phyloP scores from a whole-genome alignment of 2,797 vertebrate genomes.

The Sebastes flavidus region DNA sequence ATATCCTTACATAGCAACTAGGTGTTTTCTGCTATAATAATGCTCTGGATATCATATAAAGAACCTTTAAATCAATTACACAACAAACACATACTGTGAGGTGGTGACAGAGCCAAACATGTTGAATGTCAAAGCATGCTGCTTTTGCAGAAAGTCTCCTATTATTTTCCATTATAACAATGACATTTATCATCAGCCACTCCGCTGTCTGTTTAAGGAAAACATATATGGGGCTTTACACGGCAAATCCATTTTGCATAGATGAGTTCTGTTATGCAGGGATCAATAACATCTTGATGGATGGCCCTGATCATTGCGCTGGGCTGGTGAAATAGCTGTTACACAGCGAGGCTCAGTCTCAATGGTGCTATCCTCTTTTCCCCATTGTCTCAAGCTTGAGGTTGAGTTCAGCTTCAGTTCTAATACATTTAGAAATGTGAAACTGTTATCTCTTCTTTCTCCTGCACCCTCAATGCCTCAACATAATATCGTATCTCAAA shows the following conservation, averaged over 20 bases:
- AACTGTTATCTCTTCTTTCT: background rate
- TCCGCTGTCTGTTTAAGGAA: conserved; percentile 22
- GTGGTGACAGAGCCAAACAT: conserved; percentile 1
- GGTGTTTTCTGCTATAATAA: too few relatives aligned
- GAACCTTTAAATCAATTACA: conserved; percentile 6
- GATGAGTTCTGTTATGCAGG: conserved; percentile 26
- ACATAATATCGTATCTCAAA: conserved; percentile 4
- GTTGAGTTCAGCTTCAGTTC: background rate
- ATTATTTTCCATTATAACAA: conserved; percentile 4
- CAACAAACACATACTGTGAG: background rate
- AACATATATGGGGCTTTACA: conserved; percentile 31
- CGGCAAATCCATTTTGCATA: conserved; percentile 40
- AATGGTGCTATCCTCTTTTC: background rate
- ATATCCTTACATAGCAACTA: too few relatives aligned
- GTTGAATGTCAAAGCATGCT: background rate
- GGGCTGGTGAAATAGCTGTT: background rate
- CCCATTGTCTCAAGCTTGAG: conserved; percentile 1
- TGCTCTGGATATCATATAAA: too few relatives aligned
- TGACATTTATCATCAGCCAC: conserved; percentile 37
- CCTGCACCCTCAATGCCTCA: background rate
- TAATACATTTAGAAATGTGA: conserved; percentile 20
- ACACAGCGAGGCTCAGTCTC: background rate
- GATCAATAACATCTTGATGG: conserved; percentile 57
- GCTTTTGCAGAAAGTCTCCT: background rate
- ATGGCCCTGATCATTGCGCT: conserved; percentile 34